Percentiles rank a stretch among this genome's conserved stretches.
These are phyloP conservation scores for Chaetophractus vellerosus DNA, from an alignment of 2,797 vertebrate genomes.

Conservation along the genomic window DNA sequence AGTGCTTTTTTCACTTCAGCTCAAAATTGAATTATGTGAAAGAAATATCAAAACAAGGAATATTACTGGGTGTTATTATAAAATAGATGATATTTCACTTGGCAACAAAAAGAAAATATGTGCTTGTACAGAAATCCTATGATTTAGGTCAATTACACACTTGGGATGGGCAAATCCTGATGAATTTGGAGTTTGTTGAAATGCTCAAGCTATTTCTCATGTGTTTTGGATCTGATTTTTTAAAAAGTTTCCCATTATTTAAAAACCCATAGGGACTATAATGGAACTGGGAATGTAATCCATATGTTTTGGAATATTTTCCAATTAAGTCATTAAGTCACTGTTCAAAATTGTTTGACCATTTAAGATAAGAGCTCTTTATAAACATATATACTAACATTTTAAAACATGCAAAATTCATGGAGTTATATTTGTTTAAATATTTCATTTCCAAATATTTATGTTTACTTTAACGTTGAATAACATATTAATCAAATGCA, in stretches of 20 bases:
- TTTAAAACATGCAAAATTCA: slow-evolving; percentile 35
- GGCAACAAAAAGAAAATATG: slow-evolving; percentile 56
- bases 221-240: slow-evolving; percentile 43
- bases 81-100: slow-evolving; percentile 58
- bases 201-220: slow-evolving; percentile 70
- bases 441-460: slow-evolving; percentile 50
- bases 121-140: slow-evolving; percentile 43
- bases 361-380: slow-evolving; percentile 39
- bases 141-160: slow-evolving; percentile 63
- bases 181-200: slow-evolving; percentile 69
- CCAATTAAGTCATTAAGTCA: slow-evolving; percentile 76
- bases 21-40: background rate
- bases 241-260: slow-evolving; percentile 53
- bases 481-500: background rate
- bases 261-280: slow-evolving; percentile 71
- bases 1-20: background rate
- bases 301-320: slow-evolving; percentile 75
- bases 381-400: background rate
- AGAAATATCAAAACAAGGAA: background rate
- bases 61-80: background rate
- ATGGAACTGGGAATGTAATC: slow-evolving; percentile 67
- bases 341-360: slow-evolving; percentile 56
- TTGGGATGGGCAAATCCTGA: slow-evolving; percentile 58
- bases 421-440: background rate
- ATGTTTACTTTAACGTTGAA: background rate